Percentiles rank a stretch among this genome's conserved stretches.
Evolutionary conservation across 1,140 invertebrate species (phyloP).

Genomic region (Anastrepha ludens): DNA sequence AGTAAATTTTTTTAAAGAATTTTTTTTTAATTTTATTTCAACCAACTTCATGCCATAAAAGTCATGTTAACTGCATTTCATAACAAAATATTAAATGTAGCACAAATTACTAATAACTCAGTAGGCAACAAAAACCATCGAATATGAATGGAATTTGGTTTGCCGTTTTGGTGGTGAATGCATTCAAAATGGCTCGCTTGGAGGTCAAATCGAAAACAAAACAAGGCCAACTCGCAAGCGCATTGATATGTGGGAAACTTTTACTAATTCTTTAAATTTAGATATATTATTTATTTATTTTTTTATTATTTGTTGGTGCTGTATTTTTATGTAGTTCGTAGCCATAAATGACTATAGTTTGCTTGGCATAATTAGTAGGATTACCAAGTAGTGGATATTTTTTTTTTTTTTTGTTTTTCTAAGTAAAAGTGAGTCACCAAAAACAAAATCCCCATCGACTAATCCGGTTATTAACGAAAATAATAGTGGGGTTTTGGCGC

Average conservation of each 20-base stretch:
- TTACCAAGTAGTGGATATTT: not conserved
- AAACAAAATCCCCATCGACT: no score
- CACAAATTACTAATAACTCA: conserved; percentile 5
- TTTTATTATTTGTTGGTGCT: not conserved
- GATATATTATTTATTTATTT: not conserved
- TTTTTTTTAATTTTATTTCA: not conserved
- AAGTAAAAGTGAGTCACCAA: no score
- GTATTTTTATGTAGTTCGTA: not conserved
- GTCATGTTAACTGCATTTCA: not conserved
- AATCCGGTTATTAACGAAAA: not conserved
- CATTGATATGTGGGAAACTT: conserved; percentile 39
- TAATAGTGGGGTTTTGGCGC: not conserved
- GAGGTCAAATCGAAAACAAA: conserved; percentile 17
- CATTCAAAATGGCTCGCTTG: conserved; percentile 15
- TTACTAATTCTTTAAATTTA: conserved; percentile 30
- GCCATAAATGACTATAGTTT: not conserved
- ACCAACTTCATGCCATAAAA: not conserved
- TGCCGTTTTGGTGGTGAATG: conserved; percentile 13
- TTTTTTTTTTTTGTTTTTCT: no score
- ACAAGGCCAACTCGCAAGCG: conserved; percentile 10
- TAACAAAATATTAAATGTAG: conserved; percentile 23
- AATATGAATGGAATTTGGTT: not conserved
- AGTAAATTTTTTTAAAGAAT: no score
- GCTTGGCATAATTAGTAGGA: not conserved
- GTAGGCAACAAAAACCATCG: not conserved